Evolutionary conservation across 2,113 vertebrate genomes (phyloP), one percentile per base, ranked within the genome.

Genomic region (Rhinolophus sinicus): DNA sequence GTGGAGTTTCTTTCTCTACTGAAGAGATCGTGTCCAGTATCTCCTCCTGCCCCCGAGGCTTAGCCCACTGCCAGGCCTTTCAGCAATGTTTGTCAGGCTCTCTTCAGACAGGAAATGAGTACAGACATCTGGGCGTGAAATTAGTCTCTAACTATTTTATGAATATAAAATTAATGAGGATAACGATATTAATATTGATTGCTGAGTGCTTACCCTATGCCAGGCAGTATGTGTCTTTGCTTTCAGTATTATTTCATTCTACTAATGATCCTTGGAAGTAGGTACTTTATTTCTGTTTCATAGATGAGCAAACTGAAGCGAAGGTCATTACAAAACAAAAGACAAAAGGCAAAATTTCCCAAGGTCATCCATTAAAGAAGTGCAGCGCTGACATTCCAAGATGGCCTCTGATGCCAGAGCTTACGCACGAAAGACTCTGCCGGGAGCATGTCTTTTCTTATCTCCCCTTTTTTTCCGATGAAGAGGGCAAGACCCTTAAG

Each of bases 401-500:
- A 28, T 18, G 9, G 16, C 44, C 38, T 50, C 11, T 60, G 50
- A 28, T 38, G 60, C 58, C 8, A 16, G 80, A 33, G 28, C 6
- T 30, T 56, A 54, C 4, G 11, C 5, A 19, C 58, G 75, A 19
- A 64, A 16, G 9, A 14, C n/a, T 28, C 38, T 78, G 50, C 9
- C 14, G 5, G 0, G 38, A 83, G 47, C 56, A 30, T 21, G 15
- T 35, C 62, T 50, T 52, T 64, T 65, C 60, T 47, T 30, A 18
- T 67, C 24, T 85, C 56, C 22, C 22, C 9, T 6, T 0, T 67
- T 69, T 58, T 50, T 80, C 35, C 70, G 67, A 35, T 18, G 58
- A 88, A 16, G 26, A 21, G 35, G 5, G 15, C 15, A 21, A n/a
- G 64, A 50, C 10, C n/a, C 0, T 0, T 8, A n/a, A 40, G 28